phyloP scores from a whole-genome alignment of 1,140 invertebrate species.

The Drosophila melanogaster region DNA sequence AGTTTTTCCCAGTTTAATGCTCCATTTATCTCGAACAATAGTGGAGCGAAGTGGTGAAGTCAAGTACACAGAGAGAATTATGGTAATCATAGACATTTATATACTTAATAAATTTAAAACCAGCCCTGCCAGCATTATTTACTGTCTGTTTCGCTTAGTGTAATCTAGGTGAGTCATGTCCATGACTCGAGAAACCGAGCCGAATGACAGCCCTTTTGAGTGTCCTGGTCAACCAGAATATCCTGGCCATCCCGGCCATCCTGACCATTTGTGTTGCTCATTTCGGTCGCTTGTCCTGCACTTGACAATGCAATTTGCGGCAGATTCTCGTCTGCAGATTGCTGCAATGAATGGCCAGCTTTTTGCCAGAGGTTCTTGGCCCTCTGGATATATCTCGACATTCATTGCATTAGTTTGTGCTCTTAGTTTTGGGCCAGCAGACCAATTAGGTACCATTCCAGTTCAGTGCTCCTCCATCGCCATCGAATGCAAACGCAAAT shows the following conservation, averaged over 20 bases:
- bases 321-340: slow-evolving; percentile 13
- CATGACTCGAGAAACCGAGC: slow-evolving; percentile 1
- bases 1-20: slow-evolving; percentile 22
- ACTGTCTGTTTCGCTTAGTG: neutral
- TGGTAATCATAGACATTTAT: no score
- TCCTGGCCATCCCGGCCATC: neutral
- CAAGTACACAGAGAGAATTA: neutral
- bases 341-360: slow-evolving; percentile 14
- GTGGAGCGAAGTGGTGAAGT: neutral
- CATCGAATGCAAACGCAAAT: neutral
- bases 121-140: no score
- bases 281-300: slow-evolving; percentile 36
- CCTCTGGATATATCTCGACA: slow-evolving; percentile 23
- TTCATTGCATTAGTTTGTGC: slow-evolving; percentile 56
- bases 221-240: neutral
- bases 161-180: neutral
- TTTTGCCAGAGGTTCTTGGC: neutral
- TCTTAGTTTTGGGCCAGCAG: slow-evolving; percentile 9
- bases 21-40: slow-evolving; percentile 12
- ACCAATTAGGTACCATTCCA: slow-evolving; percentile 25
- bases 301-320: slow-evolving; percentile 68
- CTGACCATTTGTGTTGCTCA: slow-evolving; percentile 36
- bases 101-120: no score
- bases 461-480: neutral
- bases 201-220: slow-evolving; percentile 19